Base-by-base conservation (phyloP, 2,888 invertebrate species). In the Habroteleia sp. region DNA sequence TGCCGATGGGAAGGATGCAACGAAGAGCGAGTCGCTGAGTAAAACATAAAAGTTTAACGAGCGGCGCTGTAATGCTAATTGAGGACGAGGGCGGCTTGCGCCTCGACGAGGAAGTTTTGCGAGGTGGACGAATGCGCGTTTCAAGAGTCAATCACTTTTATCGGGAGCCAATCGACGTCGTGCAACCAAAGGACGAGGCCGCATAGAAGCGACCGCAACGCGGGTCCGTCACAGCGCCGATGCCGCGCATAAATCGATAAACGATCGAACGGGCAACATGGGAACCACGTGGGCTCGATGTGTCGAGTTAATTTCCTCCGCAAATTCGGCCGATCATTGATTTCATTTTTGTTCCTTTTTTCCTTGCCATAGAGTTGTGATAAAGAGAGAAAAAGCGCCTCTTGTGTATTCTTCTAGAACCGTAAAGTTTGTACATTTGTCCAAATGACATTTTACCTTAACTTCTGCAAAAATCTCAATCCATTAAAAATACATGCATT, bases 101-200 rank as follows among this genome's bases (percentile, higher is more conserved):
- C 48, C 69, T 27, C 41, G 23, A 58, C 29, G 16, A 6, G 33
- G 65, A 46, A 52, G 65, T 60, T 77, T 77, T 63, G 63, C 71
- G 44, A 74, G 66, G 54, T 54, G 52, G 65, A 77, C 74, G 63
- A 56, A 29, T 33, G 76, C 71, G 76, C 81, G 81, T 84, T 83
- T 83, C 83, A 83, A 81, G 79, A 82, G 85, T 85, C 84, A 83
- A 84, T 85, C 84, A 84, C 80, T 81, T 80, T 83, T 83, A 85
- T 85, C 84, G 77, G 29, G 42, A 7, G 10, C 7, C 42, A 33
- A 73, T 77, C 77, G 75, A 69, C 71, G 56, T 14, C 48, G 58
- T 23, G 14, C 27, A 46, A 50, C 50, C 20, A 60, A 50, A 39
- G 68, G 50, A 48, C 35, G 16, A n/a, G 56, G 27, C 54, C 17